phyloP scores from a whole-genome alignment of 1,140 invertebrate species.

The Neodiprion virginianus region DNA sequence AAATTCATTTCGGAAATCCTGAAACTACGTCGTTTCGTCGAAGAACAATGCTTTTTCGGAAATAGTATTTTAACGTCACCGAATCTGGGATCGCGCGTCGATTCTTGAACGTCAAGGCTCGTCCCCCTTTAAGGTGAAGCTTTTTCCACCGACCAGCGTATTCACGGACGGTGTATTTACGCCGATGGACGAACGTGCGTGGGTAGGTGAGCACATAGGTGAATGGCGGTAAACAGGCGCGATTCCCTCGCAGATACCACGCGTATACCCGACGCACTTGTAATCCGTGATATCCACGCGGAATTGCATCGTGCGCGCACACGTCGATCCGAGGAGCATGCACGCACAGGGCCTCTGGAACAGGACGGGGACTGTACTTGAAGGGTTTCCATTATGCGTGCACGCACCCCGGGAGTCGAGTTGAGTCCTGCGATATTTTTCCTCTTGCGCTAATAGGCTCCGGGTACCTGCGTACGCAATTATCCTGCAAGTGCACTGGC shows the following conservation, averaged over 20 bases:
- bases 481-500: slow-evolving; percentile 42
- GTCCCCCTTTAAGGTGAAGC: too few species aligned
- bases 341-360: slow-evolving; percentile 25
- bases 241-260: too few species aligned
- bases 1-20: too few species aligned
- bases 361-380: slow-evolving; percentile 41
- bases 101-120: too few species aligned
- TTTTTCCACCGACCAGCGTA: too few species aligned
- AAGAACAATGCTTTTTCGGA: too few species aligned
- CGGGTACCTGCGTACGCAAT: slow-evolving; percentile 45
- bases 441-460: slow-evolving; percentile 44
- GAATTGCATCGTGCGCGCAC: background rate
- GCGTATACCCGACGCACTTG: background rate
- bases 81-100: too few species aligned
- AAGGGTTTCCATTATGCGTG: slow-evolving; percentile 55
- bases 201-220: too few species aligned
- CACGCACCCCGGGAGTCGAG: slow-evolving; percentile 35
- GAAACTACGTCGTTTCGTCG: too few species aligned
- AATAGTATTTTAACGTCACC: too few species aligned
- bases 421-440: slow-evolving; percentile 41
- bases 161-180: too few species aligned
- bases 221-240: background rate
- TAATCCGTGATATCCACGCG: background rate
- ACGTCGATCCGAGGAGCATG: slow-evolving; percentile 31
- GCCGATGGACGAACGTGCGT: too few species aligned